Percentiles rank a stretch among this genome's conserved stretches.
Evolutionary conservation across 2,113 vertebrate genomes (phyloP).

Genomic region (Hippoglossus stenolepis): DNA sequence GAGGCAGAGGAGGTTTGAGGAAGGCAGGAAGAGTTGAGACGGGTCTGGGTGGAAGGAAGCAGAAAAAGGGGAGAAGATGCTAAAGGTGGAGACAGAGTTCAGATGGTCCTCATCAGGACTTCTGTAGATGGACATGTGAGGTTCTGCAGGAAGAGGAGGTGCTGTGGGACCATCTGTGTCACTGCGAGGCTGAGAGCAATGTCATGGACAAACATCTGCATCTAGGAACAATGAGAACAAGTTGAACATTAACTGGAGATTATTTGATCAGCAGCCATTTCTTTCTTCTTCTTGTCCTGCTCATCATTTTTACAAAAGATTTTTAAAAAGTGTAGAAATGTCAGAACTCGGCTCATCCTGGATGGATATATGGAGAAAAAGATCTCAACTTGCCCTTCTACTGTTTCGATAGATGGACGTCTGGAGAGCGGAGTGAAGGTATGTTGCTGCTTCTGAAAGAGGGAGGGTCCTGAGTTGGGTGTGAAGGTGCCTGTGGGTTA

Average conservation of each 20-base stretch:
- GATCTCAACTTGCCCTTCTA: no score
- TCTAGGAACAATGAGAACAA: no score
- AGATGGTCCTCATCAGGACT: neutral
- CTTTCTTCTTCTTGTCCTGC: neutral
- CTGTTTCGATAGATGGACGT: slow-evolving; percentile 23
- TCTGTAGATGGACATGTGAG: neutral
- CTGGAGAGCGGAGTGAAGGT: slow-evolving; percentile 51
- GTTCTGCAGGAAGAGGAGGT: neutral
- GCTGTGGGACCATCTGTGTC: neutral
- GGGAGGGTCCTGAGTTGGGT: slow-evolving; percentile 33
- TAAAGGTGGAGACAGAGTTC: neutral
- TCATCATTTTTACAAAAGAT: neutral
- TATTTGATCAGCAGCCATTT: no score
- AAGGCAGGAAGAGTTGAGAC: neutral
- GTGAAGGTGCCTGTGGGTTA: neutral
- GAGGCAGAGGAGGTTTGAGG: neutral
- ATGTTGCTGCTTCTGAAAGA: slow-evolving; percentile 30
- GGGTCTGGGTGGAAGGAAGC: slow-evolving; percentile 4
- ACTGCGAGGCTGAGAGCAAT: neutral
- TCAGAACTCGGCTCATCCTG: neutral
- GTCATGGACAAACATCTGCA: neutral
- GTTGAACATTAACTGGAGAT: no score
- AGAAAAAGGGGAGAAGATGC: neutral
- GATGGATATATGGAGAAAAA: slow-evolving; percentile 19
- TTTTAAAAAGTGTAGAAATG: no score